phyloP scores from a whole-genome alignment of 2,113 vertebrate genomes.

The Xenotilapia flavipinnis region DNA sequence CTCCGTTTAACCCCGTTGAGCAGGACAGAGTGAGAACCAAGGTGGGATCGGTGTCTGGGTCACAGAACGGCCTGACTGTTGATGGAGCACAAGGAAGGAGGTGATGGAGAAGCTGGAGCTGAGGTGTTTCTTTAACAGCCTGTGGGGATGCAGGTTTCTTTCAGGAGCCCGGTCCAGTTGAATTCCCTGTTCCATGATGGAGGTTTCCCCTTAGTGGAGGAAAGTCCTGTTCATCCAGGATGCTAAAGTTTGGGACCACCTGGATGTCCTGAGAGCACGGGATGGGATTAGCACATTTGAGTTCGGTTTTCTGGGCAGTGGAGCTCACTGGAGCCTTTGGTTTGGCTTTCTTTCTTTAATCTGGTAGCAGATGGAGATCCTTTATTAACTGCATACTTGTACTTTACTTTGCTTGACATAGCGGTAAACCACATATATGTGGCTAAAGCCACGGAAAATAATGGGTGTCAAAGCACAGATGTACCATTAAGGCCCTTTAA shows the following conservation, averaged over 20 bases:
- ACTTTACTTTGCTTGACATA: not conserved
- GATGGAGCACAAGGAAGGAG: not conserved
- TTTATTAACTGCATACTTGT: not conserved
- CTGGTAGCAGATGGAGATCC: not conserved
- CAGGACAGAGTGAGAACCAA: not conserved
- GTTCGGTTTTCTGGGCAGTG: not conserved
- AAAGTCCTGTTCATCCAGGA: not conserved
- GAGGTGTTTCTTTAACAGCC: not conserved
- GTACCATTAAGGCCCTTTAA: not conserved
- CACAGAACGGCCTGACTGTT: not conserved
- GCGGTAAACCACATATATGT: not conserved
- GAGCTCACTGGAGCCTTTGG: not conserved
- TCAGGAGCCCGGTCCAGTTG: not conserved
- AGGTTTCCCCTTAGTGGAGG: not conserved
- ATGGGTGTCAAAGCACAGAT: not conserved
- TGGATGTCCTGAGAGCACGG: not conserved
- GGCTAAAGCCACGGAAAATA: not conserved
- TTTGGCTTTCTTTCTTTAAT: not conserved
- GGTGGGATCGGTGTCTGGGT: not conserved
- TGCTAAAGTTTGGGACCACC: not conserved
- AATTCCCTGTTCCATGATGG: not conserved
- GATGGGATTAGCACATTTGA: not conserved
- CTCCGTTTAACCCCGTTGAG: rapidly evolving
- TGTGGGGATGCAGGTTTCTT: not conserved
- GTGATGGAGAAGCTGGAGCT: not conserved